Evolutionary conservation across 2,113 vertebrate species (phyloP).

Genomic region (Rhagologus leucostigma): DNA sequence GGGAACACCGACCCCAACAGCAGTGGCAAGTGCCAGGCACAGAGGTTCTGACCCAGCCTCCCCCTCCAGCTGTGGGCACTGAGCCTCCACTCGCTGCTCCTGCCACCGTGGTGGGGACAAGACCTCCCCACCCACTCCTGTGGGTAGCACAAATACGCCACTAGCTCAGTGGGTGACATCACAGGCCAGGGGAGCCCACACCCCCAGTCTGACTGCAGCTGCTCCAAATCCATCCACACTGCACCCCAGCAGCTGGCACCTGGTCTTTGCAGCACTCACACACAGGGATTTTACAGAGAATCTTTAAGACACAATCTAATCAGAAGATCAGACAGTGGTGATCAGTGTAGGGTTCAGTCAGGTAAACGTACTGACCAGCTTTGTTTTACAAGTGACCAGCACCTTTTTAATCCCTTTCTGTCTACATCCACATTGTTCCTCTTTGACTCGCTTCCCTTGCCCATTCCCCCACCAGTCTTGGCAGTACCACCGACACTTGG

Average conservation of each 20-base stretch:
- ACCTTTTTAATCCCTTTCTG: not conserved
- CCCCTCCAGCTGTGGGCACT: rapidly evolving
- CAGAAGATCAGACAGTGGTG: not conserved
- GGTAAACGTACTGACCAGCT: not conserved
- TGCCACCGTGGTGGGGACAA: rapidly evolving
- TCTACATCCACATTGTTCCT: not conserved
- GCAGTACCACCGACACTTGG: rapidly evolving
- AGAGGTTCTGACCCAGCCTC: not conserved
- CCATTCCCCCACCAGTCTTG: not conserved
- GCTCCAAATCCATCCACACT: not conserved
- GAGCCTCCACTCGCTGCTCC: not conserved
- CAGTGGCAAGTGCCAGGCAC: rapidly evolving
- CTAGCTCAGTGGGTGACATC: not conserved
- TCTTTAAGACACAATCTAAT: not conserved
- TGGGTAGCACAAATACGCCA: not conserved
- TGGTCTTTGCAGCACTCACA: not conserved
- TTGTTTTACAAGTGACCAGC: not conserved
- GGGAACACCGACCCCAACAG: rapidly evolving
- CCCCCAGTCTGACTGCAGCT: not conserved
- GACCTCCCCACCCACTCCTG: rapidly evolving
- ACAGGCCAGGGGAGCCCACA: not conserved
- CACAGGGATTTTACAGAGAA: too few species aligned
- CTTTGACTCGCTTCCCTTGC: not conserved
- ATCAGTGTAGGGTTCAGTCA: not conserved
- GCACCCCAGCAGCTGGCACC: not conserved